Conservation (phyloP, 2,797 vertebrate genomes). For the Selene dorsalis region DNA sequence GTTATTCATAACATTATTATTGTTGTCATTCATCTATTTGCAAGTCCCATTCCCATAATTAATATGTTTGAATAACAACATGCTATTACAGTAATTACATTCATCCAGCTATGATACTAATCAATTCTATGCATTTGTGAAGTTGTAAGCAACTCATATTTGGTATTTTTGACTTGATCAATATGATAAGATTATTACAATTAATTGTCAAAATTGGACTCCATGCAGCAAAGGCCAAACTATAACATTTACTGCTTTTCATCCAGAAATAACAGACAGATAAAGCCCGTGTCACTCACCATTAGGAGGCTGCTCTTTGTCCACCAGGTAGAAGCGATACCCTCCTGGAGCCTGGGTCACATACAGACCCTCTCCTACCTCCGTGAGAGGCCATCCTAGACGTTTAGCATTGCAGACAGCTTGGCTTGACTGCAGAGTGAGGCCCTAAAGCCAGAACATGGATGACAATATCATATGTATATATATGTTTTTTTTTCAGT, state of each 20-base stretch:
- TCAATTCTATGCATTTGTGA: neutral
- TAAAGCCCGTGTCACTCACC: slow-evolving; percentile 78
- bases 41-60: neutral
- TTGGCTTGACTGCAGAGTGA: slow-evolving; percentile 92
- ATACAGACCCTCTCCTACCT: slow-evolving; percentile 86
- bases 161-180: neutral
- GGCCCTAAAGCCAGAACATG: slow-evolving; percentile 82
- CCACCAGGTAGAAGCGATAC: slow-evolving; percentile 92
- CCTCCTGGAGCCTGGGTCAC: slow-evolving; percentile 92
- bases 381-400: slow-evolving; percentile 90
- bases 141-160: neutral
- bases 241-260: neutral
- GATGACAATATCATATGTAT: neutral
- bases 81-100: neutral
- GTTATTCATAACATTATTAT: neutral
- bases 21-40: neutral
- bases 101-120: neutral
- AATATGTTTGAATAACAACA: neutral
- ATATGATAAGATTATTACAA: neutral
- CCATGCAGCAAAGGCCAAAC: neutral
- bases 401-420: slow-evolving; percentile 91
- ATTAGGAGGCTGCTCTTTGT: slow-evolving; percentile 82
- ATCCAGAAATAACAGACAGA: neutral
- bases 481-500: neutral
- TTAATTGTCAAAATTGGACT: neutral